These are phyloP conservation scores for Operophtera brumata DNA, from an alignment of 2,888 invertebrate genomes.

Conservation along the genomic window DNA sequence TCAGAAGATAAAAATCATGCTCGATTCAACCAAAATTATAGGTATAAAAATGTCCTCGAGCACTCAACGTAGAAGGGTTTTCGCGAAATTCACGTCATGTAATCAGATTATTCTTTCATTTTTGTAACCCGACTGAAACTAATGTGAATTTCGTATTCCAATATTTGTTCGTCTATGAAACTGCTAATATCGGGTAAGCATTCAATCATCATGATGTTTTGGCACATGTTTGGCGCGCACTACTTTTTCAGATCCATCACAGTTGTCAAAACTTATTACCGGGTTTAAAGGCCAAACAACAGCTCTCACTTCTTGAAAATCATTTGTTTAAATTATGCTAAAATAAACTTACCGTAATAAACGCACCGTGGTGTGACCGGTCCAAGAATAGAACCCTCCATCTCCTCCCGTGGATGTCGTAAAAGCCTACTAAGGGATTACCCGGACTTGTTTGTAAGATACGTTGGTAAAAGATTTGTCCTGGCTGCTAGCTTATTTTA, in stretches of 20 bases:
- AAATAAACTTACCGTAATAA: too few relatives aligned
- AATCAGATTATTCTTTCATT: slow-evolving; percentile 13
- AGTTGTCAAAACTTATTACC: slow-evolving; percentile 41
- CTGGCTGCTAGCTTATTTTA: too few relatives aligned
- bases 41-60: slow-evolving; percentile 14
- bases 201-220: slow-evolving; percentile 26
- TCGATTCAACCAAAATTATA: slow-evolving; percentile 8
- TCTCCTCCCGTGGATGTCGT: too few relatives aligned
- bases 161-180: slow-evolving; percentile 17
- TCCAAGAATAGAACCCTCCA: too few relatives aligned
- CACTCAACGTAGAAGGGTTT: slow-evolving; percentile 18
- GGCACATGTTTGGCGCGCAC: slow-evolving; percentile 24
- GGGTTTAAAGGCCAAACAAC: slow-evolving; percentile 34
- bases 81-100: slow-evolving; percentile 18
- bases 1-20: slow-evolving; percentile 16
- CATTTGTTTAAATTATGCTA: not conserved
- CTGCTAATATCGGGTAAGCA: slow-evolving; percentile 8
- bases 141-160: slow-evolving; percentile 7
- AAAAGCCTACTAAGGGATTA: too few relatives aligned
- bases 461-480: too few relatives aligned
- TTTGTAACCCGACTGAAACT: slow-evolving; percentile 14
- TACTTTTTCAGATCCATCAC: slow-evolving; percentile 40
- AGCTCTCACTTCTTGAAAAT: not conserved
- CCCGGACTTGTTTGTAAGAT: too few relatives aligned
- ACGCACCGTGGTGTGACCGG: too few relatives aligned